Conservation (phyloP, 2,888 invertebrate genomes). For the Meghimatium bilineatum region DNA sequence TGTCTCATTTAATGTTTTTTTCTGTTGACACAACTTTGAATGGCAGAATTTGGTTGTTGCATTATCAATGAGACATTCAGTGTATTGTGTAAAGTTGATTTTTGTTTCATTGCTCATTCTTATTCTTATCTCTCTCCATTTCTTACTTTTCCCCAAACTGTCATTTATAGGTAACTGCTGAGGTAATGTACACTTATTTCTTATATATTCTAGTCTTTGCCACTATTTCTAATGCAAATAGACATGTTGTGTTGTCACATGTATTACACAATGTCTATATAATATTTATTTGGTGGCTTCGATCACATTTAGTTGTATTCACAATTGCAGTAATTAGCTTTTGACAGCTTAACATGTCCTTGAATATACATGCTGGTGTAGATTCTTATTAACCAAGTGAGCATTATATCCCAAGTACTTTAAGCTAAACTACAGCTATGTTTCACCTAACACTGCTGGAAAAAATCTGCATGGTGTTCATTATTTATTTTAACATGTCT, state of each 20-base stretch:
- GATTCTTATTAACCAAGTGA: conserved; percentile 7
- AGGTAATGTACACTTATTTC: conserved; percentile 51
- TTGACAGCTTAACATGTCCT: not conserved
- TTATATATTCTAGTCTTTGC: conserved; percentile 24
- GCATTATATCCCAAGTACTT: not conserved
- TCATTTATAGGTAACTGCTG: conserved; percentile 39
- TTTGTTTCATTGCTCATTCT: conserved; percentile 37
- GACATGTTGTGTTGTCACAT: conserved; percentile 13
- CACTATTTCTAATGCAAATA: conserved; percentile 23
- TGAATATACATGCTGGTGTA: conserved; percentile 8
- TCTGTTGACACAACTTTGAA: not conserved
- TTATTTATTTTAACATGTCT: not conserved
- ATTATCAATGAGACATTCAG: conserved; percentile 16
- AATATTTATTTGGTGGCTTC: conserved; percentile 15
- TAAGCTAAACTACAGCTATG: not conserved
- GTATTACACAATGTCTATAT: not conserved
- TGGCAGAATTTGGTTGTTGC: conserved; percentile 27
- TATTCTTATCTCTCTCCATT: conserved; percentile 28
- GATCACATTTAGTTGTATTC: not conserved
- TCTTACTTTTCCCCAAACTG: conserved; percentile 21
- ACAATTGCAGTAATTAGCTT: conserved; percentile 11
- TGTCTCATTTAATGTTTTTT: too few species aligned
- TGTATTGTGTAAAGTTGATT: conserved; percentile 9
- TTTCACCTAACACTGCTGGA: not conserved
- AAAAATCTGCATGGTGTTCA: not conserved